These are phyloP conservation scores for Muscidifurax raptorellus DNA, from an alignment of 1,140 invertebrate species.

Conservation along the genomic window DNA sequence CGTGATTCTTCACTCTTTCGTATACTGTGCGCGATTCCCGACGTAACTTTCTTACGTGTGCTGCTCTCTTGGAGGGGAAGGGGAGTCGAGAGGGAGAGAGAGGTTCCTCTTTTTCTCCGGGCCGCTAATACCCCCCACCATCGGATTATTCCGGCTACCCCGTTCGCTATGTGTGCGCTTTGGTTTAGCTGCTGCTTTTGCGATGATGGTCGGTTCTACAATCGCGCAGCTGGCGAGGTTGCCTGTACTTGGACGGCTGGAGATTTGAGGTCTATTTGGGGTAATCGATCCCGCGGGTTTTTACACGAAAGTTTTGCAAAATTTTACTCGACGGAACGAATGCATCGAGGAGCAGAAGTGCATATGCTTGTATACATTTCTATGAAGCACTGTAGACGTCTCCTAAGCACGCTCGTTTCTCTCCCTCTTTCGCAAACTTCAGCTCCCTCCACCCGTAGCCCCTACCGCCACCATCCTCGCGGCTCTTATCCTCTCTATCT, in stretches of 20 bases:
- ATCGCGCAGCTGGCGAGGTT: too few species aligned
- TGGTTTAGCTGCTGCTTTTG: too few species aligned
- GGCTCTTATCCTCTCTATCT: constrained; percentile 38
- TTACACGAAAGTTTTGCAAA: too few species aligned
- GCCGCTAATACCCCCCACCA: constrained; percentile 47
- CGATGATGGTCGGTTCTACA: too few species aligned
- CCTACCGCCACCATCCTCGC: constrained; percentile 61
- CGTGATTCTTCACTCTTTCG: constrained; percentile 32
- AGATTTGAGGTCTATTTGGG: constrained; percentile 25
- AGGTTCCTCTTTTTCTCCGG: constrained; percentile 31
- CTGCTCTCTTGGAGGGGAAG: not conserved
- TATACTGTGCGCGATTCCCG: not conserved
- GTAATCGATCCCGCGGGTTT: too few species aligned
- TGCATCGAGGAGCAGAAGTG: not conserved
- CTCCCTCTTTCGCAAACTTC: constrained; percentile 29
- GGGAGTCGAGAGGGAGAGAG: not conserved
- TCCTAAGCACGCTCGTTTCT: constrained; percentile 12
- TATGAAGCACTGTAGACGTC: constrained; percentile 26
- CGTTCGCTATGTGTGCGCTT: constrained; percentile 6
- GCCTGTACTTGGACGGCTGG: constrained; percentile 36
- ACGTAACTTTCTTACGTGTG: constrained; percentile 40
- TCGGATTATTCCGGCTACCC: constrained; percentile 32
- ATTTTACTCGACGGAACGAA: too few species aligned
- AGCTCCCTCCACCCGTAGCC: constrained; percentile 48
- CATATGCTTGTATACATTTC: not conserved